These are phyloP conservation scores for Phoebastria nigripes DNA, from an alignment of 2,797 vertebrate species.

Conservation along the genomic window DNA sequence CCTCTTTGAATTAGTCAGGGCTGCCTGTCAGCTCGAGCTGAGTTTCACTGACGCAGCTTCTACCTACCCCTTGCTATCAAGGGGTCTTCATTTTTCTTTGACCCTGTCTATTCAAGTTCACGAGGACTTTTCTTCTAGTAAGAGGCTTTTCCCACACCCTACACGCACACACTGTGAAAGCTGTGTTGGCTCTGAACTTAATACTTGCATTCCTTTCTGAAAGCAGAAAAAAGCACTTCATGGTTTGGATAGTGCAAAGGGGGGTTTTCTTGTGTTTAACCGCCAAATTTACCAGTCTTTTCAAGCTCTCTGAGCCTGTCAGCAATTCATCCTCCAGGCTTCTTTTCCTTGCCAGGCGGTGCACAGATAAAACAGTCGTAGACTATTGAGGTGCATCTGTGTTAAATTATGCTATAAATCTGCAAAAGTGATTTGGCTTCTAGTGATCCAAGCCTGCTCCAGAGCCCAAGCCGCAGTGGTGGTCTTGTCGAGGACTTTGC, in stretches of 20 bases:
- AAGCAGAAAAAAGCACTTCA: background rate
- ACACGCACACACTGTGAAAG: accelerated
- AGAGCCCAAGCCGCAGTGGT: background rate
- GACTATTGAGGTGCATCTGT: background rate
- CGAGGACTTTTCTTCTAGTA: background rate
- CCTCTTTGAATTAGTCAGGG: background rate
- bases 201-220: background rate
- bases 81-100: background rate
- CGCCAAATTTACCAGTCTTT: background rate
- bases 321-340: background rate
- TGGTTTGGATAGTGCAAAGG: background rate
- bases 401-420: background rate
- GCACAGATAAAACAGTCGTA: background rate
- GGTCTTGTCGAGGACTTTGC: background rate
- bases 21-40: background rate
- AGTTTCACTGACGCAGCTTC: background rate
- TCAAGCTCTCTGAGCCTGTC: background rate
- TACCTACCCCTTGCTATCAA: background rate
- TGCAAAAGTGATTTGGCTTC: background rate
- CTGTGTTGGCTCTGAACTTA: background rate
- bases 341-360: background rate
- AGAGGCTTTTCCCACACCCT: background rate
- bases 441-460: background rate
- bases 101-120: background rate
- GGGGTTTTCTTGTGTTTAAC: background rate